phyloP scores from a whole-genome alignment of 2,113 vertebrate genomes.

The Leucopsar rothschildi region DNA sequence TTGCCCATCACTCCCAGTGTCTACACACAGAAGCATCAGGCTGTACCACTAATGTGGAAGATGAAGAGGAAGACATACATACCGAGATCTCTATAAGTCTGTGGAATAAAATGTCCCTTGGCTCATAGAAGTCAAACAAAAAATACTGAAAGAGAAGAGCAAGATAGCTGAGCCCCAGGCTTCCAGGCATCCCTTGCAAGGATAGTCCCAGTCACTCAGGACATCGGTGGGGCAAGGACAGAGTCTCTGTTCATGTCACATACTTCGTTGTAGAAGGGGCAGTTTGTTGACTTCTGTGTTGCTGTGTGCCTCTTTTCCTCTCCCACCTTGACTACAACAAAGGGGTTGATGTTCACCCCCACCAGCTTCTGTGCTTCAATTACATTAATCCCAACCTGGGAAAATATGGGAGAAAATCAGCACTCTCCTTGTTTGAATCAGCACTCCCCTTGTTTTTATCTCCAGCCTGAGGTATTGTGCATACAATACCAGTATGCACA shows the following conservation, averaged over 20 bases:
- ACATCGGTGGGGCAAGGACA: fast-evolving
- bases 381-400: conserved; percentile 86
- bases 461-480: neutral
- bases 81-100: conserved; percentile 89
- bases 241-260: neutral
- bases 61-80: conserved; percentile 8
- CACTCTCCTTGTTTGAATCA: neutral
- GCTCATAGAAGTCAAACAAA: conserved; percentile 89
- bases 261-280: conserved; percentile 86
- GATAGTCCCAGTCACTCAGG: neutral
- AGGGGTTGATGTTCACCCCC: conserved; percentile 93
- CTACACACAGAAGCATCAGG: neutral
- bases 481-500: neutral
- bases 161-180: neutral
- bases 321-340: conserved; percentile 83
- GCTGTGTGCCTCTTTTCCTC: conserved; percentile 82
- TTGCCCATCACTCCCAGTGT: neutral
- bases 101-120: conserved; percentile 82
- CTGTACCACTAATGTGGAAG: neutral
- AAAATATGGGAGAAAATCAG: neutral
- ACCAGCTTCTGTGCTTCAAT: conserved; percentile 90
- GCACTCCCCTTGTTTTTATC: neutral
- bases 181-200: neutral
- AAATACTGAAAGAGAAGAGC: conserved; percentile 82
- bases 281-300: conserved; percentile 87